Evolutionary conservation across 2,888 invertebrate species (phyloP).

Genomic region (Tenthredo livida): DNA sequence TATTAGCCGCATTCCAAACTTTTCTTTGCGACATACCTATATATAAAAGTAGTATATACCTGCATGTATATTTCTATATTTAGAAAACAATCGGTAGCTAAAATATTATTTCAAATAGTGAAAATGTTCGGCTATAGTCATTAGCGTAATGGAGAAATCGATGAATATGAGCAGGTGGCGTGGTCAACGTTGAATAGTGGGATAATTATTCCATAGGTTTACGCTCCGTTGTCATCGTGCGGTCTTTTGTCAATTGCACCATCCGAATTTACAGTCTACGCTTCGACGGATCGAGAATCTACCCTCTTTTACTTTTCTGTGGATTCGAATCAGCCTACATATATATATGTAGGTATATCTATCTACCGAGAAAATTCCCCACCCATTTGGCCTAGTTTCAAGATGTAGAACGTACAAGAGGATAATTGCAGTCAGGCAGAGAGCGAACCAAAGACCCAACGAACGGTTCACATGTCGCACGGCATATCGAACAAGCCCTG

Average conservation of each 20-base stretch:
- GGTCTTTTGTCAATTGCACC: slow-evolving; percentile 39
- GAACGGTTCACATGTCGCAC: slow-evolving; percentile 41
- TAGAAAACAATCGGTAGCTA: neutral
- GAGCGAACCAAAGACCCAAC: slow-evolving; percentile 62
- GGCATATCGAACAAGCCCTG: slow-evolving; percentile 37
- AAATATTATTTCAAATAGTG: slow-evolving; percentile 4
- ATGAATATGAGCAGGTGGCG: slow-evolving; percentile 44
- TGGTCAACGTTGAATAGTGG: slow-evolving; percentile 40
- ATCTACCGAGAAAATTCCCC: slow-evolving; percentile 22
- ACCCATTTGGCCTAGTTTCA: slow-evolving; percentile 62
- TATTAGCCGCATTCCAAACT: too few relatives aligned
- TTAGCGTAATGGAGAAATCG: slow-evolving; percentile 44
- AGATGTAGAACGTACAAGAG: slow-evolving; percentile 63
- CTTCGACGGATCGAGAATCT: slow-evolving; percentile 29
- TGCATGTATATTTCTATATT: slow-evolving; percentile 2
- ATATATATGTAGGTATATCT: neutral
- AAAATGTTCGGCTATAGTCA: neutral
- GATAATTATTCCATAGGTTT: slow-evolving; percentile 47
- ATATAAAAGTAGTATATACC: too few relatives aligned
- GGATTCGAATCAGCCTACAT: slow-evolving; percentile 5
- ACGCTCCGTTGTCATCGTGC: slow-evolving; percentile 17
- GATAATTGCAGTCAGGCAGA: slow-evolving; percentile 63
- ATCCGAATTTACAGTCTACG: slow-evolving; percentile 4
- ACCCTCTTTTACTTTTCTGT: neutral
- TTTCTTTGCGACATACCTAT: too few relatives aligned